phyloP scores from a whole-genome alignment of 2,113 vertebrate genomes.

The Nannobrachium achirus region DNA sequence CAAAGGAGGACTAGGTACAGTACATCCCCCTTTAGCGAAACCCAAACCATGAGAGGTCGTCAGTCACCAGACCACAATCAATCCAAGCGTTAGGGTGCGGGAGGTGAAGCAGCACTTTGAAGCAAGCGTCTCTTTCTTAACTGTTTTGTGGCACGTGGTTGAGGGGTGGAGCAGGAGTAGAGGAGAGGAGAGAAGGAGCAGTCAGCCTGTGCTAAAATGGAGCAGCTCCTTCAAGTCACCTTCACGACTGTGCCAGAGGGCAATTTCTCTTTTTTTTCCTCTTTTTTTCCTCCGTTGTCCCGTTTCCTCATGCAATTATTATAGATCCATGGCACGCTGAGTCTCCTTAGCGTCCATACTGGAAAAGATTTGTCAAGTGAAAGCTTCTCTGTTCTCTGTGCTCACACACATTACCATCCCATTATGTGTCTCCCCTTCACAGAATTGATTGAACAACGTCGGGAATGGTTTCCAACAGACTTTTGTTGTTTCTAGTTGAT shows the following conservation, averaged over 20 bases:
- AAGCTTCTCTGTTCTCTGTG: slow-evolving; percentile 65
- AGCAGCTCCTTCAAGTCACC: slow-evolving; percentile 75
- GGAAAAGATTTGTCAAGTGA: slow-evolving; percentile 59
- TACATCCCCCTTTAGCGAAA: slow-evolving; percentile 9
- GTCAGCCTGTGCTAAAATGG: slow-evolving; percentile 65
- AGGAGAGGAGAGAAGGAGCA: slow-evolving; percentile 38
- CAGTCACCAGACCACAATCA: slow-evolving; percentile 44
- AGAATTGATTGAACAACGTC: slow-evolving; percentile 55
- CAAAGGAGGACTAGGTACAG: slow-evolving; percentile 48
- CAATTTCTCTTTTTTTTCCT: slow-evolving; percentile 57
- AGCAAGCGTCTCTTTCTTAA: slow-evolving; percentile 71
- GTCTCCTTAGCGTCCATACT: slow-evolving; percentile 58
- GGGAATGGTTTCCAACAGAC: slow-evolving; percentile 49
- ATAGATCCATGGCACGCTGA: slow-evolving; percentile 63
- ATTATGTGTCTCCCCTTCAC: slow-evolving; percentile 64
- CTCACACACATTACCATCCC: slow-evolving; percentile 70
- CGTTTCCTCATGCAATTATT: slow-evolving; percentile 69
- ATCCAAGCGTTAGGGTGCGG: slow-evolving; percentile 41
- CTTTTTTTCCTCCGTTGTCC: slow-evolving; percentile 35
- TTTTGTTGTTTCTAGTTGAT: slow-evolving; percentile 38
- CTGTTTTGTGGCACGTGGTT: slow-evolving; percentile 33
- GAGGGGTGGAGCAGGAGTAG: slow-evolving; percentile 33
- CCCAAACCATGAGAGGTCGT: not conserved
- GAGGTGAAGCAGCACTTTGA: slow-evolving; percentile 71
- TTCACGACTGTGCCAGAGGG: slow-evolving; percentile 67